phyloP scores from a whole-genome alignment of 2,888 invertebrate genomes.

The Nymphalis urticae region DNA sequence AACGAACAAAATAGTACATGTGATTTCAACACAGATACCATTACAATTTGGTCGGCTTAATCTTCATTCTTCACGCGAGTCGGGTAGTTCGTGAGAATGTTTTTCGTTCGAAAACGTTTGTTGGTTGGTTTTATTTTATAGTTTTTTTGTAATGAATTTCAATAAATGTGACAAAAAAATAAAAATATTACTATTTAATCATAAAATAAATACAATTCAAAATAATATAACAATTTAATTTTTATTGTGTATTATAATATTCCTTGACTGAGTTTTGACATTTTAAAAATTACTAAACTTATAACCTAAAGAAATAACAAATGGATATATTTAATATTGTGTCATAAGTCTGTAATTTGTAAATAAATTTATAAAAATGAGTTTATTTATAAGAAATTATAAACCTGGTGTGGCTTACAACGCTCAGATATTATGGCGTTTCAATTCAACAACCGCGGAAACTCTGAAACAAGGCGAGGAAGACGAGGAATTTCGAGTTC shows the following conservation, averaged over 20 bases:
- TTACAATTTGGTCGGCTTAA: conserved; percentile 22
- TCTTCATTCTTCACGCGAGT: conserved; percentile 19
- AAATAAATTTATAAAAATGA: conserved; percentile 55
- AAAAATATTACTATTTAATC: background rate
- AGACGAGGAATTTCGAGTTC: conserved; percentile 78
- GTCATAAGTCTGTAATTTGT: conserved; percentile 11
- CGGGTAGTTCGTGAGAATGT: conserved; percentile 38
- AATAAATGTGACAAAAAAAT: background rate
- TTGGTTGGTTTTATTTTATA: background rate
- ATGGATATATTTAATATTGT: conserved; percentile 40
- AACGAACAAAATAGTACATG: background rate
- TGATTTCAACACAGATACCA: background rate
- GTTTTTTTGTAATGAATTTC: background rate
- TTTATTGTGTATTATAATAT: background rate
- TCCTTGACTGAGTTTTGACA: background rate
- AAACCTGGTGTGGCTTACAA: conserved; percentile 54
- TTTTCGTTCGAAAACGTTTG: conserved; percentile 30
- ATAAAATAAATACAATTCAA: background rate
- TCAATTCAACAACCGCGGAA: conserved; percentile 61
- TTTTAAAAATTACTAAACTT: background rate
- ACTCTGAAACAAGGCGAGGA: conserved; percentile 55
- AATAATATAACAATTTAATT: background rate
- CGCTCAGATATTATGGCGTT: conserved; percentile 67
- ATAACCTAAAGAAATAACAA: conserved; percentile 45
- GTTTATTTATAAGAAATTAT: conserved; percentile 64